phyloP scores from a whole-genome alignment of 2,888 invertebrate species.

The Apodemia duryi region DNA sequence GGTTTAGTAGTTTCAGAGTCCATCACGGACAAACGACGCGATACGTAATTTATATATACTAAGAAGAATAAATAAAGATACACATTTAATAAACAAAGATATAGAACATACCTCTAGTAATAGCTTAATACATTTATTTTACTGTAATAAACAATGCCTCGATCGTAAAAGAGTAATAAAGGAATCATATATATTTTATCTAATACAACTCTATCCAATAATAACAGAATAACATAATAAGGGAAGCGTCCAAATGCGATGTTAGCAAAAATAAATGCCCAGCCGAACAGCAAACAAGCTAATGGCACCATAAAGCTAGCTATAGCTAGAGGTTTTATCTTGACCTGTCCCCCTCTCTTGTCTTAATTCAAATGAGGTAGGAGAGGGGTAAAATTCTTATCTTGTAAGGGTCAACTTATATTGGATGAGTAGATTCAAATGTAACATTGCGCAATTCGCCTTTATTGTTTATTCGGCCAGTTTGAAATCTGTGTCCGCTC shows the following conservation, averaged over 20 bases:
- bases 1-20: too few species aligned
- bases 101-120: too few species aligned
- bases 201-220: constrained; percentile 31
- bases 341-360: constrained; percentile 37
- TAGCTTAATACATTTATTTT: too few species aligned
- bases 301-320: constrained; percentile 55
- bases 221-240: constrained; percentile 38
- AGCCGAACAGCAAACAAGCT: constrained; percentile 60
- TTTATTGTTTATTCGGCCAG: constrained; percentile 70
- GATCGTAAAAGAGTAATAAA: not conserved
- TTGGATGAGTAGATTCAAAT: constrained; percentile 45
- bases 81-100: too few species aligned
- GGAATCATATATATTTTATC: constrained; percentile 23
- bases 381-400: constrained; percentile 19
- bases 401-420: constrained; percentile 39
- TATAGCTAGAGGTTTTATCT: constrained; percentile 39
- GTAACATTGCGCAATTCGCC: constrained; percentile 61
- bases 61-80: too few species aligned
- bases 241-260: constrained; percentile 45
- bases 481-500: constrained; percentile 56
- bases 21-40: too few species aligned
- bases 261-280: constrained; percentile 50
- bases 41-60: too few species aligned
- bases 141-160: not conserved
- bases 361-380: constrained; percentile 13